Conservation (phyloP, 2,888 invertebrate genomes). For the Pseudococcus jackbeardsleyi region DNA sequence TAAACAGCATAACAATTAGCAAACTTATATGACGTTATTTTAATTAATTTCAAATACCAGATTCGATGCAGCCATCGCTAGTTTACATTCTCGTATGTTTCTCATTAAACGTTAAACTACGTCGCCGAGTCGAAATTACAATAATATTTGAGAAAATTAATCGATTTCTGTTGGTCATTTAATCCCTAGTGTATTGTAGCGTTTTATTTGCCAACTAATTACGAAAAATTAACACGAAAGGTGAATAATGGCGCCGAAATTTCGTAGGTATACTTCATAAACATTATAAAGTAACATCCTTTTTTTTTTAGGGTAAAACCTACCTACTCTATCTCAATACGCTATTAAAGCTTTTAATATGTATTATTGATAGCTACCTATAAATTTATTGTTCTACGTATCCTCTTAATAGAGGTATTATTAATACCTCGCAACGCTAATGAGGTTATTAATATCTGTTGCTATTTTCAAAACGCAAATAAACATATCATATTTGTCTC, state of each 20-base stretch:
- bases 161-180: too few relatives aligned
- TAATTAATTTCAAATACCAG: too few relatives aligned
- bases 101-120: too few relatives aligned
- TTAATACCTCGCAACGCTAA: slow-evolving; percentile 14
- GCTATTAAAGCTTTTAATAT: neutral
- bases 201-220: neutral
- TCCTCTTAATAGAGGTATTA: neutral
- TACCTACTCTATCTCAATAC: neutral
- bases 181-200: too few relatives aligned
- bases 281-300: too few relatives aligned
- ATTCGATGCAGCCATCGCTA: too few relatives aligned
- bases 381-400: neutral
- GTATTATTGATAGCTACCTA: slow-evolving; percentile 9
- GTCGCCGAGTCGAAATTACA: too few relatives aligned
- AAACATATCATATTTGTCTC: slow-evolving; percentile 39
- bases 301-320: too few relatives aligned
- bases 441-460: slow-evolving; percentile 31
- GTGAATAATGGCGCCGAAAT: neutral
- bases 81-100: too few relatives aligned
- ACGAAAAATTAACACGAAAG: neutral
- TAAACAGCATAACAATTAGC: too few relatives aligned
- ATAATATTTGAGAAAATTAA: too few relatives aligned
- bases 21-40: too few relatives aligned
- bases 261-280: neutral
- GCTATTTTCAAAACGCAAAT: neutral